Base-by-base conservation (phyloP, 1,140 invertebrate species). In the Drosophila kepulauana region DNA sequence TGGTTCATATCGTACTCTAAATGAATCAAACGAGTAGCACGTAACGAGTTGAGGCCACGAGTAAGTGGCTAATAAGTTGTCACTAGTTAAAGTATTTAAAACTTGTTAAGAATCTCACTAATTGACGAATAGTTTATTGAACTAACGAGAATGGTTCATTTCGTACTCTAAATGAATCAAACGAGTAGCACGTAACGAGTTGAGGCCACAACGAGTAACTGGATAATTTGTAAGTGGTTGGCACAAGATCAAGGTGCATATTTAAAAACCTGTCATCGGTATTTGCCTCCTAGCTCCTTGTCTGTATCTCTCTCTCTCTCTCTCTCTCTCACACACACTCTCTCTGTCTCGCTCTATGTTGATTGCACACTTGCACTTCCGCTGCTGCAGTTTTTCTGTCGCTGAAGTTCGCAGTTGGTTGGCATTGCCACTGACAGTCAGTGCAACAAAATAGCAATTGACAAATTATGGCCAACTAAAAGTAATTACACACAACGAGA, bases 381-480 rank as follows among this genome's bases (percentile, higher is more conserved):
- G 82, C 63, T 75, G 69, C 35, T 56, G 57, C 8, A 28, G 51
- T 25, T 63, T 25, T 63, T 58, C 35, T 51, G 58, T 28, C 35
- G 51, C 15, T 66, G 58, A 33, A 15, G 59, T 28, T 61, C 58
- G 30, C 33, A 72, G 63, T 80, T 59, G 45, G 71, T 20, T 25
- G 52, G 76, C 84, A 77, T 61, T 74, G 85, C 28, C 62, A 54
- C 33, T 64, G 48, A 45, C 61, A 62, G 58, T 45, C 61, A 62
- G 58, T 45, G 61, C 84, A 81, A 89, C 85, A 88, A 88, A 89
- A 88, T 89, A 89, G 86, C 86, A 90, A 89, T 88, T 88, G 85
- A 88, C 85, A 88, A 88, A 88, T 88, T 88, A 88, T 88, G 85
- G 80, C 85, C 85, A 88, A 88, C 85, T 88, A 85, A 89, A 88